These are phyloP conservation scores for Yponomeuta cagnagella DNA, from an alignment of 2,888 invertebrate species.

Conservation along the genomic window DNA sequence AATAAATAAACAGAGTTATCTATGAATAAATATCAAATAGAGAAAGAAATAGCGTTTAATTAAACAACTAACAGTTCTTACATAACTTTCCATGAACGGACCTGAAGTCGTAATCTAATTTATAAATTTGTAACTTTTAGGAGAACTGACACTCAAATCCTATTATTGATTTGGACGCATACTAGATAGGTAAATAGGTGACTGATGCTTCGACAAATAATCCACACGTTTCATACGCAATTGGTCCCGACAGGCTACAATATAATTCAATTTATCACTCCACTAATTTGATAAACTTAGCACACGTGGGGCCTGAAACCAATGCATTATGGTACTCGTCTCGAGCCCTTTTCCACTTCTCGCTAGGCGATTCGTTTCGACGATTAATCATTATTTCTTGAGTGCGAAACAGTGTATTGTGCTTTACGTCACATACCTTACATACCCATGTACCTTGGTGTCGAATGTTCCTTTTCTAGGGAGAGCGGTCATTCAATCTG, in stretches of 20 bases:
- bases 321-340: constrained; percentile 38
- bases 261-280: background rate
- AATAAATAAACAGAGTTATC: too few relatives aligned
- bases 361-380: constrained; percentile 30
- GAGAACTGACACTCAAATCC: too few relatives aligned
- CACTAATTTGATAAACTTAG: background rate
- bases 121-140: too few relatives aligned
- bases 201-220: too few relatives aligned
- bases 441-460: background rate
- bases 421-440: background rate
- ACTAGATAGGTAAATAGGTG: too few relatives aligned
- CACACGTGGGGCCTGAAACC: background rate
- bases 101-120: too few relatives aligned
- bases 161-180: too few relatives aligned
- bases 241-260: background rate
- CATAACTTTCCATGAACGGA: too few relatives aligned
- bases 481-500: background rate
- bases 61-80: too few relatives aligned
- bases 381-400: constrained; percentile 60
- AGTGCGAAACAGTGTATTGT: constrained; percentile 59
- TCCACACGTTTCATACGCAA: too few relatives aligned
- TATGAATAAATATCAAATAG: background rate
- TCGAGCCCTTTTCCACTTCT: constrained; percentile 20
- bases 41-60: too few relatives aligned
- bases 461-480: background rate